Base-by-base conservation (phyloP, 2,888 invertebrate genomes). In the Apomyelois bistriatella region DNA sequence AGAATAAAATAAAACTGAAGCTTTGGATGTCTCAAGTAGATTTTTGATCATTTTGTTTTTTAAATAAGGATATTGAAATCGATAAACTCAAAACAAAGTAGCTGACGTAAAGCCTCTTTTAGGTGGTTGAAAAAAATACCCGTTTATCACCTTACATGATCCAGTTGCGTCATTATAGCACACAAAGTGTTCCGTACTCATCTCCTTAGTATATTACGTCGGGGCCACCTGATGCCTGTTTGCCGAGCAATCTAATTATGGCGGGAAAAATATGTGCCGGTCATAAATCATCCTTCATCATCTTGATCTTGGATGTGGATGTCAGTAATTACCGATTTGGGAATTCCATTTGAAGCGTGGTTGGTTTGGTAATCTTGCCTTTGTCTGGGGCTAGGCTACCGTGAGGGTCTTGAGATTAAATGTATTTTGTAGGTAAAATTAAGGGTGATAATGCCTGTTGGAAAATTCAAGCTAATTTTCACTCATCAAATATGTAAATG, bases 211-310 rank as follows among this genome's bases (percentile, higher is more conserved):
- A 35, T 40, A 41, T 50, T 40, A 50, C 41, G 40, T 17, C 16
- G 42, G 9, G 8, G 59, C 62, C 73, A 72, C 69, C 71, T 82
- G 80, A 76, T 74, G 75, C 76, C 77, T 79, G 80, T 79, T 79
- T 75, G 68, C 70, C 49, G 54, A 53, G 59, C 57, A 70, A 76
- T 74, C 66, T 79, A 77, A 78, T 80, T 79, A 74, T 64, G 56
- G 48, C 42, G 60, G 57, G 67, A 65, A 73, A 73, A 74, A 71
- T 68, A 68, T 68, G 64, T 61, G 63, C 60, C 55, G 56, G 68
- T 64, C 67, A 78, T 83, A 78, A 79, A 82, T 84, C 82, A 84
- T 79, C 66, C 64, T 80, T 75, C 76, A 79, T 84, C 81, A 72
- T 74, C 43, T 15, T 16, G 40, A 41, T 50, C 37, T 46, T 46